These are phyloP conservation scores for Drosophila dunni DNA, from an alignment of 1,140 invertebrate genomes.

Conservation along the genomic window DNA sequence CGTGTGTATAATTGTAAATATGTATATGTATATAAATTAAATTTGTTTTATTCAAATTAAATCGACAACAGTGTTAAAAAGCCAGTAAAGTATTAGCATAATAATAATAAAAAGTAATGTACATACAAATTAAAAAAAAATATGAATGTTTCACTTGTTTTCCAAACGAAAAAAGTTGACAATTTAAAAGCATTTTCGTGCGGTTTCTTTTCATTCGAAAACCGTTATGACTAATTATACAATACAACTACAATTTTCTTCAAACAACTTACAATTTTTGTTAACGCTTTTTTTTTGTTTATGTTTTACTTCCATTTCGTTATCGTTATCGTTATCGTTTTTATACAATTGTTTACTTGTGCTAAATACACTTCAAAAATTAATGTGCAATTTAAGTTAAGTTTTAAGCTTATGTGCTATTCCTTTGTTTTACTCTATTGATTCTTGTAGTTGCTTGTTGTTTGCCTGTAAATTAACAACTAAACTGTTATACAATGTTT, in stretches of 20 bases:
- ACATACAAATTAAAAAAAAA: slow-evolving; percentile 75
- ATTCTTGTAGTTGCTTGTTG: slow-evolving; percentile 29
- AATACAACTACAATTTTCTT: slow-evolving; percentile 69
- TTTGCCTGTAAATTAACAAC: slow-evolving; percentile 75
- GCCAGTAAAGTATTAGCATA: slow-evolving; percentile 46
- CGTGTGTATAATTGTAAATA: not conserved
- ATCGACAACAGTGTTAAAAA: slow-evolving; percentile 79
- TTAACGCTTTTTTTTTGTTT: slow-evolving; percentile 33
- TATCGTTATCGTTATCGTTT: slow-evolving; percentile 33
- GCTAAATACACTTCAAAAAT: slow-evolving; percentile 79
- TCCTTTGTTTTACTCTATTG: slow-evolving; percentile 28
- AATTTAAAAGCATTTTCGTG: slow-evolving; percentile 75
- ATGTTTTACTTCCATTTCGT: slow-evolving; percentile 13
- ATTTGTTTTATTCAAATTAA: slow-evolving; percentile 69
- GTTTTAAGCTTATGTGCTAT: slow-evolving; percentile 68
- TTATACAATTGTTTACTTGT: slow-evolving; percentile 74
- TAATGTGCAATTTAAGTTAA: slow-evolving; percentile 78
- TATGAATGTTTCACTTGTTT: slow-evolving; percentile 33
- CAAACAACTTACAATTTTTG: slow-evolving; percentile 35
- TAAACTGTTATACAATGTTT: slow-evolving; percentile 66
- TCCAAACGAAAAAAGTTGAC: slow-evolving; percentile 48
- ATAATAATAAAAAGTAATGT: slow-evolving; percentile 58
- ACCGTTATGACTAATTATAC: slow-evolving; percentile 72
- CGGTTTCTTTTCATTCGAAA: slow-evolving; percentile 63
- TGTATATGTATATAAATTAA: slow-evolving; percentile 54